Evolutionary conservation across 2,888 invertebrate genomes (phyloP).

Genomic region (Aphidius colemani): DNA sequence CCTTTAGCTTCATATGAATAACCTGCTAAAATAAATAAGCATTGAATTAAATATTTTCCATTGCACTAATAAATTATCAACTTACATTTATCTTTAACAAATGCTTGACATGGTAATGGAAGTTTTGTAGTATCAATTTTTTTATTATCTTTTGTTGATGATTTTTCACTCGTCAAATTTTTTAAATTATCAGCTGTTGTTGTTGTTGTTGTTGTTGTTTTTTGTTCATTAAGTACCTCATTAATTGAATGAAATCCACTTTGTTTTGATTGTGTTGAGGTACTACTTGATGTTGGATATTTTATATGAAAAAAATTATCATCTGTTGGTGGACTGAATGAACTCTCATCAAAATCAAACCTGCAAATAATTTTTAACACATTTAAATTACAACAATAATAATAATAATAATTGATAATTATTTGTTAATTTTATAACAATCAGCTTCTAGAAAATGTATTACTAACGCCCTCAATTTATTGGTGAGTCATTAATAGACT

Average conservation of each 20-base stretch:
- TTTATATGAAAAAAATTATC: slow-evolving; percentile 75
- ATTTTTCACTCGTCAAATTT: slow-evolving; percentile 12
- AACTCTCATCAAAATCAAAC: slow-evolving; percentile 65
- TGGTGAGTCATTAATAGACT: too few relatives aligned
- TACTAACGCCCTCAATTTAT: too few relatives aligned
- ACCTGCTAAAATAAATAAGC: too few relatives aligned
- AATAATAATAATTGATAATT: too few relatives aligned
- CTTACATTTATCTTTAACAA: slow-evolving; percentile 47
- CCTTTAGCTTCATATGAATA: slow-evolving; percentile 62
- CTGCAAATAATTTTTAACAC: slow-evolving; percentile 49
- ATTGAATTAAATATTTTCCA: too few relatives aligned
- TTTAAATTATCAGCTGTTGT: slow-evolving; percentile 2
- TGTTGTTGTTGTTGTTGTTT: slow-evolving; percentile 21
- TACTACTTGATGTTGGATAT: slow-evolving; percentile 57
- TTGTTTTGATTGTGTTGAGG: slow-evolving; percentile 27
- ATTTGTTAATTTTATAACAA: neutral
- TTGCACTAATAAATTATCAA: neutral
- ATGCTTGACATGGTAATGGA: slow-evolving; percentile 69
- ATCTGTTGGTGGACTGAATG: slow-evolving; percentile 76
- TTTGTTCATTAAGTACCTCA: slow-evolving; percentile 42
- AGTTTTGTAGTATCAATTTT: slow-evolving; percentile 66
- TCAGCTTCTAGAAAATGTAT: neutral
- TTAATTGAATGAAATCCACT: slow-evolving; percentile 47
- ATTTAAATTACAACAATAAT: too few relatives aligned
- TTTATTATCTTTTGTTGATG: slow-evolving; percentile 32